Evolutionary conservation across 2,113 vertebrate species (phyloP).

Genomic region (Elephantulus edwardii): DNA sequence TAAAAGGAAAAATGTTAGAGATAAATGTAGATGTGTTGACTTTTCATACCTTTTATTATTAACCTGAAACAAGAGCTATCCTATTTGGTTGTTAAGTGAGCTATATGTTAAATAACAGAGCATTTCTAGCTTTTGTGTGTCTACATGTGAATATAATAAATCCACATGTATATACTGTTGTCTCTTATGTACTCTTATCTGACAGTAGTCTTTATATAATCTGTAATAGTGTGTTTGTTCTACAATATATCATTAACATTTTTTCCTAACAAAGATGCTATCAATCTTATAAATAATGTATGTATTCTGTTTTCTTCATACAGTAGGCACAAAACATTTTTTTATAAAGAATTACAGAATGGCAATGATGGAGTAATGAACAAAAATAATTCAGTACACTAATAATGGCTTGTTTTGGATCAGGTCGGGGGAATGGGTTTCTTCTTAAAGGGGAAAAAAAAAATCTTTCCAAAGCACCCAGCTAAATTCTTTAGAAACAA

Average conservation of each 20-base stretch:
- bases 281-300: conserved; percentile 57
- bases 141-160: conserved; percentile 65
- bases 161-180: conserved; percentile 64
- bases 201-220: conserved; percentile 81
- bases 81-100: conserved; percentile 75
- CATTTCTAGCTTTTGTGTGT: conserved; percentile 80
- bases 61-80: conserved; percentile 75
- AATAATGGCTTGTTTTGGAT: too few relatives aligned
- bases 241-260: conserved; percentile 56
- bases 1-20: conserved; percentile 73
- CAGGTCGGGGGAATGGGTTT: too few relatives aligned
- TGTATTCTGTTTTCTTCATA: conserved; percentile 60
- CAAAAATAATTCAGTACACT: conserved; percentile 44
- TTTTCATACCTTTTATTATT: conserved; percentile 65
- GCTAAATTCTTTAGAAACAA: conserved; percentile 57
- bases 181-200: conserved; percentile 68
- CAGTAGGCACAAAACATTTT: conserved; percentile 66
- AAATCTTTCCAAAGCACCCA: conserved; percentile 53
- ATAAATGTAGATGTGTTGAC: conserved; percentile 74
- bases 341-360: conserved; percentile 58
- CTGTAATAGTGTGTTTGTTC: conserved; percentile 71
- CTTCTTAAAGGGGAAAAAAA: conserved; percentile 10
- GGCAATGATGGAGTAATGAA: conserved; percentile 50
- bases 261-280: conserved; percentile 59
- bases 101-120: conserved; percentile 84